These are phyloP conservation scores for Epicauta chinensis DNA, from an alignment of 1,140 invertebrate species.

Conservation along the genomic window DNA sequence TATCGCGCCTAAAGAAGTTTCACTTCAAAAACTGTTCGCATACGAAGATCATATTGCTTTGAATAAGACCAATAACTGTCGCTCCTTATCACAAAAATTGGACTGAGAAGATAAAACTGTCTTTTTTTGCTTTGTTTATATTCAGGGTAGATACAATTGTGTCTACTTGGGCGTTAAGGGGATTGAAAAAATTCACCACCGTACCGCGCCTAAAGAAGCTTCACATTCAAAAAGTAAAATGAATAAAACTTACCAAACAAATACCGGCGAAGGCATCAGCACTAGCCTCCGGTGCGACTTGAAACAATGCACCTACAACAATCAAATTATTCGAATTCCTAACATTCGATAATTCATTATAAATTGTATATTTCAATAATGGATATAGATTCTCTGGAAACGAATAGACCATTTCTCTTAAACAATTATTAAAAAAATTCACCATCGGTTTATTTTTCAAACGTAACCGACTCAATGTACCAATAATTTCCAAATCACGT, in stretches of 20 bases:
- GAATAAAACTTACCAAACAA: constrained; percentile 49
- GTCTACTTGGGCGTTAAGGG: too few relatives aligned
- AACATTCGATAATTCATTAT: constrained; percentile 88
- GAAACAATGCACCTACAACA: constrained; percentile 79
- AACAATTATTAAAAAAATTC: constrained; percentile 80
- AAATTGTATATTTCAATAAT: constrained; percentile 88
- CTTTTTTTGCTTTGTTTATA: too few relatives aligned
- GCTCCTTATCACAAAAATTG: too few relatives aligned
- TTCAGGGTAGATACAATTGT: too few relatives aligned
- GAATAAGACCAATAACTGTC: too few relatives aligned
- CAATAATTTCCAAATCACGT: constrained; percentile 85
- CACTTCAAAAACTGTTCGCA: too few relatives aligned
- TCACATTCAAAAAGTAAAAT: too few relatives aligned
- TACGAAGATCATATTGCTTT: too few relatives aligned
- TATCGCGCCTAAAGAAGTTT: too few relatives aligned
- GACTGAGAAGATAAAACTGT: too few relatives aligned
- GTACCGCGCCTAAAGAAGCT: too few relatives aligned
- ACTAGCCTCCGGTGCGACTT: constrained; percentile 68
- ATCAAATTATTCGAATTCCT: constrained; percentile 93
- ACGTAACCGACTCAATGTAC: constrained; percentile 81
- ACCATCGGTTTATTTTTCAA: constrained; percentile 90
- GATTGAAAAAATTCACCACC: too few relatives aligned
- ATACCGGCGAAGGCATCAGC: constrained; percentile 75
- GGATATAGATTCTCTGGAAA: constrained; percentile 78
- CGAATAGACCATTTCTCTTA: constrained; percentile 70